A percentile compares a stretch with the other conserved stretches of the same genome.
These are phyloP conservation scores for Drosophila histrio DNA, from an alignment of 2,888 invertebrate species.

Conservation along the genomic window DNA sequence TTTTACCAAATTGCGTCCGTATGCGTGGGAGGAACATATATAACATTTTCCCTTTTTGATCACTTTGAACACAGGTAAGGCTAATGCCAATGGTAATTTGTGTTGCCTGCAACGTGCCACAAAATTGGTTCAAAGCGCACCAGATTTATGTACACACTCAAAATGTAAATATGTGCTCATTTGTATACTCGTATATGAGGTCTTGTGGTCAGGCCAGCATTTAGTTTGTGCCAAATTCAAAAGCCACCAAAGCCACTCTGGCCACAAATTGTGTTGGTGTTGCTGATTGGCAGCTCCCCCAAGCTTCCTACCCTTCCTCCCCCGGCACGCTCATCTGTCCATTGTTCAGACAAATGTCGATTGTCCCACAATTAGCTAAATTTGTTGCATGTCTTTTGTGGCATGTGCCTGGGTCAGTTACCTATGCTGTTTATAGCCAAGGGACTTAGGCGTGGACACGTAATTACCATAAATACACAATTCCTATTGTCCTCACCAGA, in stretches of 20 bases:
- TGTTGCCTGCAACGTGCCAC: constrained; percentile 40
- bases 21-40: constrained; percentile 4
- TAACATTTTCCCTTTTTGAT: constrained; percentile 21
- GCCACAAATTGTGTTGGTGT: constrained; percentile 30
- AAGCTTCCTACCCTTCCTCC: not conserved
- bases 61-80: constrained; percentile 29
- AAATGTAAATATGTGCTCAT: constrained; percentile 39
- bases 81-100: constrained; percentile 46
- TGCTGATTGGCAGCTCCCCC: constrained; percentile 35
- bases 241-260: constrained; percentile 13
- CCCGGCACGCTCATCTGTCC: not conserved
- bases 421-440: constrained; percentile 30
- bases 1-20: not conserved
- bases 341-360: constrained; percentile 21
- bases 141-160: constrained; percentile 50
- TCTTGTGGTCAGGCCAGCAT: not conserved
- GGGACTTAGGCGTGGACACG: constrained; percentile 18
- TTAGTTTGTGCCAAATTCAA: constrained; percentile 12
- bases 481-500: not conserved
- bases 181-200: not conserved
- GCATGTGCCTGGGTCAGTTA: constrained; percentile 14
- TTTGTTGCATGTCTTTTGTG: constrained; percentile 11
- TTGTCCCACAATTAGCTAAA: constrained; percentile 45
- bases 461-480: constrained; percentile 36
- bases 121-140: constrained; percentile 40